Conservation (phyloP, 2,113 vertebrate species). For the Marmota monax region DNA sequence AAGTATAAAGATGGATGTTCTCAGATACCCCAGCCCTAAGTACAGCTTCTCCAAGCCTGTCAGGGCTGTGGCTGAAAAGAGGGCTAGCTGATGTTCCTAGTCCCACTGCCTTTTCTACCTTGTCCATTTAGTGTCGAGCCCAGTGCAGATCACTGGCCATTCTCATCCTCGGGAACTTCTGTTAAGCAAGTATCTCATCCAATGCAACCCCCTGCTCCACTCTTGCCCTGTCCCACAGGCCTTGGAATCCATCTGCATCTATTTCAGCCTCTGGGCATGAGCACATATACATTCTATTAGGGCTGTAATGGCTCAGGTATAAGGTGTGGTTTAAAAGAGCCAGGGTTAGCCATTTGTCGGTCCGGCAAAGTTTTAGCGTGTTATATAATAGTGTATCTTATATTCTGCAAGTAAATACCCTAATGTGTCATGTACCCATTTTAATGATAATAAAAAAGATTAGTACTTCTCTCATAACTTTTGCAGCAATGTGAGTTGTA, state of each 20-base stretch:
- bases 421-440: constrained; percentile 22
- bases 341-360: not conserved
- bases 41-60: not conserved
- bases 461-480: not conserved
- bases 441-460: constrained; percentile 42
- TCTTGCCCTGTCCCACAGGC: not conserved
- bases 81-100: not conserved
- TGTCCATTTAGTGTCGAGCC: not conserved
- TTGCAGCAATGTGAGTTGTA: constrained; percentile 44
- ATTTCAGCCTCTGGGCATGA: not conserved
- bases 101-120: not conserved
- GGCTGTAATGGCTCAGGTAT: not conserved
- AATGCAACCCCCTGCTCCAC: not conserved
- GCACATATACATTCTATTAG: not conserved
- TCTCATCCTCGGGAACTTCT: not conserved
- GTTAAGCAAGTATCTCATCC: not conserved
- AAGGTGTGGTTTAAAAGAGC: not conserved
- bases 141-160: not conserved
- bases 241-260: not conserved
- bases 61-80: not conserved
- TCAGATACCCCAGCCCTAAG: not conserved
- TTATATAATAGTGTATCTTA: not conserved
- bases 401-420: constrained; percentile 13
- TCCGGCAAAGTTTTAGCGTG: not conserved
- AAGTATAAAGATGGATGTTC: not conserved